Percentiles rank a stretch among this genome's conserved stretches.
Evolutionary conservation across 2,797 vertebrate genomes (phyloP).

Genomic region (Trachurus trachurus): DNA sequence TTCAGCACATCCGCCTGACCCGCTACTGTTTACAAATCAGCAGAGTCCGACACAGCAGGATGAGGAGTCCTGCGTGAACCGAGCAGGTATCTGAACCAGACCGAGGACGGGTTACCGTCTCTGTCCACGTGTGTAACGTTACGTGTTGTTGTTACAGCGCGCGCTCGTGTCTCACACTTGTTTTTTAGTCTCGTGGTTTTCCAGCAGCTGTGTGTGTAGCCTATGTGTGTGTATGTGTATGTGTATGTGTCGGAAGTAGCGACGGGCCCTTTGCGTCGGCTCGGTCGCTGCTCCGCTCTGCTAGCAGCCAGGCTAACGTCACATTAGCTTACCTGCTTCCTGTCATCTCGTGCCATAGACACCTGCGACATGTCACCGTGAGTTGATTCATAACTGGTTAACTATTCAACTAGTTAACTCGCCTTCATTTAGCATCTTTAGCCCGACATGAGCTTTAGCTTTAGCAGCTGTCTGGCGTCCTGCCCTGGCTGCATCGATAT

Average conservation of each 20-base stretch:
- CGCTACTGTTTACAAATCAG: slow-evolving; percentile 85
- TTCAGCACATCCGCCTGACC: slow-evolving; percentile 81
- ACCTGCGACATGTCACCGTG: rapidly evolving
- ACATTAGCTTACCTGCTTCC: slow-evolving; percentile 14
- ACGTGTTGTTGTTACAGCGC: neutral
- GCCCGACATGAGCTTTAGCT: slow-evolving; percentile 6
- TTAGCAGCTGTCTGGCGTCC: slow-evolving; percentile 24
- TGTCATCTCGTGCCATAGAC: neutral
- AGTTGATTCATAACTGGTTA: neutral
- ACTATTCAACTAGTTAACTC: neutral
- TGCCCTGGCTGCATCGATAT: slow-evolving; percentile 20
- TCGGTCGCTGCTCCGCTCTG: slow-evolving; percentile 49
- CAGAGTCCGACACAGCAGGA: slow-evolving; percentile 62
- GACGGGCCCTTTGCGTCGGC: slow-evolving; percentile 52
- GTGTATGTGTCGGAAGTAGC: slow-evolving; percentile 58
- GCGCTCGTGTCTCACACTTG: neutral
- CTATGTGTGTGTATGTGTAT: slow-evolving; percentile 16
- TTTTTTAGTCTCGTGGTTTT: slow-evolving; percentile 12
- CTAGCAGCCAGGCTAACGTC: slow-evolving; percentile 55
- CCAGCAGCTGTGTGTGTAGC: slow-evolving; percentile 18
- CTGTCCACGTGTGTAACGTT: neutral
- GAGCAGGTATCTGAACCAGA: slow-evolving; percentile 65
- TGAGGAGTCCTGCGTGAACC: slow-evolving; percentile 76
- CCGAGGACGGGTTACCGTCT: neutral
- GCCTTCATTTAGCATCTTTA: neutral